These are phyloP conservation scores for Agriopis aurantiaria DNA, from an alignment of 2,888 invertebrate species.

Conservation along the genomic window DNA sequence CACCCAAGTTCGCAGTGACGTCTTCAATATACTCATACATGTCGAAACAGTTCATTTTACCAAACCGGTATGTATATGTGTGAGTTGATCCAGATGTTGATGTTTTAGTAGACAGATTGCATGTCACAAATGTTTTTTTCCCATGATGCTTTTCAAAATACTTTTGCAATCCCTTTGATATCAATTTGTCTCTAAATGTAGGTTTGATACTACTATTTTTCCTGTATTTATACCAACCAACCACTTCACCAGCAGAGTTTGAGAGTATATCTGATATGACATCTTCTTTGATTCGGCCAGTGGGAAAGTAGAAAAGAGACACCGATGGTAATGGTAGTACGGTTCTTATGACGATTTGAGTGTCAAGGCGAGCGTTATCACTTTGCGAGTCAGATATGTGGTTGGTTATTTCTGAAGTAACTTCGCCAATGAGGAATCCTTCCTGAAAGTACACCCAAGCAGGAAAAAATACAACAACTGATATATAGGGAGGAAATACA, in stretches of 20 bases:
- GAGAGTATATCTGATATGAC: slow-evolving; percentile 83
- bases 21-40: slow-evolving; percentile 84
- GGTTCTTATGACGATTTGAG: slow-evolving; percentile 87
- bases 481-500: slow-evolving; percentile 1
- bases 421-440: slow-evolving; percentile 89
- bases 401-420: slow-evolving; percentile 87
- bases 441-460: slow-evolving; percentile 63
- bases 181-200: slow-evolving; percentile 88
- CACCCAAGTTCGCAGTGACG: slow-evolving; percentile 84
- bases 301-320: slow-evolving; percentile 85
- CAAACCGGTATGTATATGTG: slow-evolving; percentile 87
- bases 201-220: slow-evolving; percentile 83
- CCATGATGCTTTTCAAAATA: slow-evolving; percentile 83
- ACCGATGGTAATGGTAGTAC: slow-evolving; percentile 86
- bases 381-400: slow-evolving; percentile 90
- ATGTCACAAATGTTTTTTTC: slow-evolving; percentile 88
- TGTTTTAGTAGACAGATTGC: slow-evolving; percentile 85
- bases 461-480: background rate
- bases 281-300: slow-evolving; percentile 86
- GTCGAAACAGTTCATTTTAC: slow-evolving; percentile 85
- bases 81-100: slow-evolving; percentile 86
- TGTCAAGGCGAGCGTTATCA: slow-evolving; percentile 87
- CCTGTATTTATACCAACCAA: slow-evolving; percentile 90
- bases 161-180: slow-evolving; percentile 87
- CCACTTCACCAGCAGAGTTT: slow-evolving; percentile 83